phyloP scores from a whole-genome alignment of 2,797 vertebrate species.

The Bucorvus abyssinicus region DNA sequence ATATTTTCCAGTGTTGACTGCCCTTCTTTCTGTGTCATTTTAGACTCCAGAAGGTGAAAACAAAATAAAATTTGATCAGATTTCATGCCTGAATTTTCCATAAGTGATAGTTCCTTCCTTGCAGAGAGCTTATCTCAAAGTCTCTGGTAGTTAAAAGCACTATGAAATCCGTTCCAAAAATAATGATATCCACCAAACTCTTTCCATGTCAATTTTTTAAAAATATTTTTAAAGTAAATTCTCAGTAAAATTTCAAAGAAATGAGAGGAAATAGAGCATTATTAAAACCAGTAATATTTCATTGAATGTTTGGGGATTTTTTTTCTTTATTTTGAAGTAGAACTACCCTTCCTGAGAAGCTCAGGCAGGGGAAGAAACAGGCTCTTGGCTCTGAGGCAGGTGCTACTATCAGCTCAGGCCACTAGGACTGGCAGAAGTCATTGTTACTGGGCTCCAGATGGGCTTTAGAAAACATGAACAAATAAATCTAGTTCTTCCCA shows the following conservation, averaged over 20 bases:
- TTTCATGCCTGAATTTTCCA: not conserved
- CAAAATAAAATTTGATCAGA: not conserved
- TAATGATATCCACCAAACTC: not conserved
- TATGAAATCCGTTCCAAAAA: not conserved
- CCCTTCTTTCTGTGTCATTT: not conserved
- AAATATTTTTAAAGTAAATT: not conserved
- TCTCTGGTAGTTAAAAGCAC: not conserved
- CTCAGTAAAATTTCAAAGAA: not conserved
- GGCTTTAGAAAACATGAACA: not conserved
- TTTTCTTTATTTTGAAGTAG: not conserved
- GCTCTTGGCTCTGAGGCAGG: rapidly evolving
- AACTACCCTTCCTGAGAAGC: not conserved
- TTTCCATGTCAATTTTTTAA: not conserved
- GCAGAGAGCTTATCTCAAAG: not conserved
- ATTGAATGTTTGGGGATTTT: not conserved
- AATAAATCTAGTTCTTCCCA: not conserved
- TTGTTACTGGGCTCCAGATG: not conserved
- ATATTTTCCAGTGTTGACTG: not conserved
- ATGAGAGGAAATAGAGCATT: not conserved
- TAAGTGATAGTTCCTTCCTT: not conserved
- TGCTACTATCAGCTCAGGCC: not conserved
- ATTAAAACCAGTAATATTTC: not conserved
- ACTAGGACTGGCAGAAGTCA: not conserved
- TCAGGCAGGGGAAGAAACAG: not conserved
- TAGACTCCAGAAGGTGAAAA: not conserved